Conservation (phyloP, 2,888 invertebrate genomes). For the Fragum whitleyi region DNA sequence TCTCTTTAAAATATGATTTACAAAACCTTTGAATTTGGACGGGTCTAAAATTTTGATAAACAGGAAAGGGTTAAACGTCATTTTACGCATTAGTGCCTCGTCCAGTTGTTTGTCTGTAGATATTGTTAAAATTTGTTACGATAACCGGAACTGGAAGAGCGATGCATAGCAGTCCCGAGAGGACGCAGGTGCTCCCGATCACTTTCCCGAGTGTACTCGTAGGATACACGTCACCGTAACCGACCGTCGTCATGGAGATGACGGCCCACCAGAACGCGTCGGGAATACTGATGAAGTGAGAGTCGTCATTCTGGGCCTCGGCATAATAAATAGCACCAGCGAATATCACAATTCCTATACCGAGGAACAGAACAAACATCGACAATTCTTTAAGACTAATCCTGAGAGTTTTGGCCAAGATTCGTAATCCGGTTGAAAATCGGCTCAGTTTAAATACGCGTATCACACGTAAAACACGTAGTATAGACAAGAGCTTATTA, state of each 20-base stretch:
- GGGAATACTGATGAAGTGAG: conserved; percentile 82
- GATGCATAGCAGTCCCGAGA: conserved; percentile 86
- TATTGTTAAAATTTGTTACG: conserved; percentile 86
- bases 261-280: conserved; percentile 85
- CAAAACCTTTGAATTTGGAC: too few relatives aligned
- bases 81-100: conserved; percentile 46
- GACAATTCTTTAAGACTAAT: conserved; percentile 82
- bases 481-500: conserved; percentile 78
- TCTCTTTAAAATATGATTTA: too few relatives aligned
- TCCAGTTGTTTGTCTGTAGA: conserved; percentile 84
- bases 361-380: conserved; percentile 83
- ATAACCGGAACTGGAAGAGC: conserved; percentile 86
- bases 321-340: conserved; percentile 83
- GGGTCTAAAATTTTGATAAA: too few relatives aligned
- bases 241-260: conserved; percentile 84
- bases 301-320: conserved; percentile 75
- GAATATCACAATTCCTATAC: conserved; percentile 84
- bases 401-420: conserved; percentile 82
- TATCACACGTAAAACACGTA: conserved; percentile 82
- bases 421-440: conserved; percentile 83
- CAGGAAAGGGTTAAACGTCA: too few relatives aligned
- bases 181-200: conserved; percentile 85
- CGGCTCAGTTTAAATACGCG: conserved; percentile 83
- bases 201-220: conserved; percentile 84
- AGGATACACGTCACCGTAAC: conserved; percentile 85